phyloP scores from a whole-genome alignment of 2,888 invertebrate species.

The Synanthedon tipuliformis region DNA sequence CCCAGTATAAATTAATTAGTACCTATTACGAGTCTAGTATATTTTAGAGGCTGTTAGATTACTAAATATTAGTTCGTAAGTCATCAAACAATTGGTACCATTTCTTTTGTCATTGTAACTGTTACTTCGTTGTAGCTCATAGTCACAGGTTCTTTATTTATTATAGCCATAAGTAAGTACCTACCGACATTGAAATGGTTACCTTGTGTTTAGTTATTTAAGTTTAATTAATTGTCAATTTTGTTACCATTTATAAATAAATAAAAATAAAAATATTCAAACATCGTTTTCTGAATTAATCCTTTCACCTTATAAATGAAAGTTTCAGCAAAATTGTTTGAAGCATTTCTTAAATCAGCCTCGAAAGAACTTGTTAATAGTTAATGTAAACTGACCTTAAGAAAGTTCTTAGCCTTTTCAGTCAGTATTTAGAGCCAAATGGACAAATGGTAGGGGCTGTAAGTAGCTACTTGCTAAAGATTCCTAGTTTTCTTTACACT shows the following conservation, averaged over 20 bases:
- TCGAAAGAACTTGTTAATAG: no score
- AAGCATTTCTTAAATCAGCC: no score
- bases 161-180: slow-evolving; percentile 31
- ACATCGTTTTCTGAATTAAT: background rate
- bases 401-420: no score
- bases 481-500: no score
- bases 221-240: slow-evolving; percentile 21
- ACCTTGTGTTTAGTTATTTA: slow-evolving; percentile 13
- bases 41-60: slow-evolving; percentile 13
- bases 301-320: no score
- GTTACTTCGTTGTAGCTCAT: slow-evolving; percentile 17
- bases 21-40: background rate
- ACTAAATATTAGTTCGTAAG: slow-evolving; percentile 3
- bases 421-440: no score
- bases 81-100: background rate
- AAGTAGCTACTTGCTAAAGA: no score
- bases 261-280: background rate
- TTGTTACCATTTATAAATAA: slow-evolving; percentile 35
- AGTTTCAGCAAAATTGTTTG: no score
- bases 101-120: slow-evolving; percentile 12
- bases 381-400: no score
- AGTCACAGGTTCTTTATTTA: slow-evolving; percentile 40
- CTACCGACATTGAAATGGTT: slow-evolving; percentile 12
- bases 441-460: no score
- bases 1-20: no score